Base-by-base conservation (phyloP, 2,797 vertebrate species). In the Sylvia borin region DNA sequence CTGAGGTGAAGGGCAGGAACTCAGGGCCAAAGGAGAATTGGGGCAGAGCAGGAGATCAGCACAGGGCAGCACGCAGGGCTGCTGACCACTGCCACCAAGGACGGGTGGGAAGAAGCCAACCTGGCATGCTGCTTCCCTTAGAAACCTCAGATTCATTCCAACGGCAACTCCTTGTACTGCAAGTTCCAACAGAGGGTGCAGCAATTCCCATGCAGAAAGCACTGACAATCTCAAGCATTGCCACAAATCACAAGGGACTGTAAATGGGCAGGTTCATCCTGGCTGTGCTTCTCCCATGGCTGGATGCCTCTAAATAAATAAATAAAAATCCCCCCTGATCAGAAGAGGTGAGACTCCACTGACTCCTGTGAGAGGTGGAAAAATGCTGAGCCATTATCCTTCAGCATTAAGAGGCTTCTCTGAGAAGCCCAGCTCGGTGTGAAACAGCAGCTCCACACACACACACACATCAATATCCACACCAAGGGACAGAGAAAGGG, bases 91-190 rank as follows among this genome's bases (percentile, higher is more conserved):
- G 61, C 61, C 66, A 71, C 50, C 61, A 54, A 16, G 43, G 18
- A 50, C 1, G 17, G 13, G 43, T 29, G 19, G 70, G 80, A 64
- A 71, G 71, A 6, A 58, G 34, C 19, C 77, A 89, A 3, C 4
- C 16, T 57, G 83, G 25, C 32, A 27, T 3, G 8, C 31, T 29
- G 2, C 10, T 48, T 66, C 68, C 40, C 48, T 54, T 11, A 64
- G 53, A 81, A 85, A 53, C 22, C 64, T 57, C 31, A 20, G 20
- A 20, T 5, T 5, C 1, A 1, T 70, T n/a, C 32, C 89, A 57
- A 24, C 0, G 1, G 45, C 0, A 3, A n/a, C 32, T 47, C 79
- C 47, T 43, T 1, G 0, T 53, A 31, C 62, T 72, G n/a, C 45
- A 29, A 10, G 19, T 6, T 43, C n/a, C 58, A 60, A 16, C 62